Conservation (phyloP, 1,140 invertebrate species). For the Lasioglossum baleicum region DNA sequence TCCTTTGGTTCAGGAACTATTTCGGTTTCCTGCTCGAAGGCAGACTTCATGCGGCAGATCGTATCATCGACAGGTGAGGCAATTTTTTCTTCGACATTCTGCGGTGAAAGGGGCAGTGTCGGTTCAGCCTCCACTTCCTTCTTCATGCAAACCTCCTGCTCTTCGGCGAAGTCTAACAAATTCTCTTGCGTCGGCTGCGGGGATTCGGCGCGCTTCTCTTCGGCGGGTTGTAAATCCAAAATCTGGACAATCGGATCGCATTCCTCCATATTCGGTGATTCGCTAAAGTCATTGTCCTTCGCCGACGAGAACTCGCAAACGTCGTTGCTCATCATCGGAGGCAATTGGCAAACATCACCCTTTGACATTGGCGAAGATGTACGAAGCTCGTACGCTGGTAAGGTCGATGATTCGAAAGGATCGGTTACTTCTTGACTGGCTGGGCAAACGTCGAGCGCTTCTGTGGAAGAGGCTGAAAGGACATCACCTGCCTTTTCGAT, state of each 20-base stretch:
- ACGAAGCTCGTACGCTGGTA: not conserved
- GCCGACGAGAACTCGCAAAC: not conserved
- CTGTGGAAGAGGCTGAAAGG: not conserved
- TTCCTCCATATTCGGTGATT: not conserved
- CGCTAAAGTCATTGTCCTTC: no score
- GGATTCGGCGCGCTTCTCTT: not conserved
- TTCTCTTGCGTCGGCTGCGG: not conserved
- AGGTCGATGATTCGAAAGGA: not conserved
- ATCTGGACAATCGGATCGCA: not conserved
- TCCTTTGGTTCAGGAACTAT: constrained; percentile 2
- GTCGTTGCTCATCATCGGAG: not conserved
- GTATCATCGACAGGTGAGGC: not conserved
- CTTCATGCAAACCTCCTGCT: not conserved
- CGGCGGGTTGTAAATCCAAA: not conserved
- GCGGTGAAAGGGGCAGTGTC: not conserved
- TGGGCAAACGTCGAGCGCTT: not conserved
- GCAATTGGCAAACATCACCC: not conserved
- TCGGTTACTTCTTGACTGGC: not conserved
- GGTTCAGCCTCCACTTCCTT: not conserved
- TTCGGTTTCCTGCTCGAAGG: not conserved
- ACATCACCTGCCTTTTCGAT: not conserved
- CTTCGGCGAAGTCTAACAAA: not conserved
- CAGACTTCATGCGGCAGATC: not conserved
- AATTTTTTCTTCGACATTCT: not conserved
- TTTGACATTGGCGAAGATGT: not conserved